Percentiles rank a stretch among this genome's conserved stretches.
Conservation (phyloP, 2,113 vertebrate species). For the Chrysemys picta region DNA sequence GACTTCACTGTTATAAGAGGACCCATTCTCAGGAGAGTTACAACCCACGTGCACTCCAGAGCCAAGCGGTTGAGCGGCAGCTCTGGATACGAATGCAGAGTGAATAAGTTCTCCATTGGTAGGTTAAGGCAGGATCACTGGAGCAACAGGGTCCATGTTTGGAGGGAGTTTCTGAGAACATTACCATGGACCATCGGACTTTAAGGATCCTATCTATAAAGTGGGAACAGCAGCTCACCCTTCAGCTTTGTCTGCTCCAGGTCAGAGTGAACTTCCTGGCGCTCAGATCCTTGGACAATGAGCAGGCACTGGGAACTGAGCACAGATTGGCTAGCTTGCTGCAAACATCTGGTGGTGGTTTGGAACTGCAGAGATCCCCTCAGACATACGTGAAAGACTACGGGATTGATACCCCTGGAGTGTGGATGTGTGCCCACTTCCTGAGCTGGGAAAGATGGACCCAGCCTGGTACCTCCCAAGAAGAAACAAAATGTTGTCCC, state of each 20-base stretch:
- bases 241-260: background rate
- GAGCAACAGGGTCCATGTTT: slow-evolving; percentile 4
- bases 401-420: background rate
- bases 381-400: accelerated
- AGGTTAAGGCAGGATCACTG: background rate
- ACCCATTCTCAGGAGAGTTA: background rate
- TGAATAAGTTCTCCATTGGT: background rate
- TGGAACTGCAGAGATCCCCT: accelerated
- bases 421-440: background rate
- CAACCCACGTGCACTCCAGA: background rate
- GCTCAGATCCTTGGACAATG: background rate
- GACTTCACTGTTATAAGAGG: background rate
- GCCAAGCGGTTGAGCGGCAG: accelerated
- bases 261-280: background rate
- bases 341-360: background rate
- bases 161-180: background rate
- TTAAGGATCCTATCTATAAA: background rate
- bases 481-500: slow-evolving; percentile 41
- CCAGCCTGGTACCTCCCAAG: background rate
- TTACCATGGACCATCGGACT: background rate
- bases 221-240: background rate
- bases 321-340: accelerated
- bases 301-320: background rate
- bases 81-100: accelerated
- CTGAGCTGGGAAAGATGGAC: too few relatives aligned